Base-by-base conservation (phyloP, 1,140 invertebrate species). In the Drosophila sp. region DNA sequence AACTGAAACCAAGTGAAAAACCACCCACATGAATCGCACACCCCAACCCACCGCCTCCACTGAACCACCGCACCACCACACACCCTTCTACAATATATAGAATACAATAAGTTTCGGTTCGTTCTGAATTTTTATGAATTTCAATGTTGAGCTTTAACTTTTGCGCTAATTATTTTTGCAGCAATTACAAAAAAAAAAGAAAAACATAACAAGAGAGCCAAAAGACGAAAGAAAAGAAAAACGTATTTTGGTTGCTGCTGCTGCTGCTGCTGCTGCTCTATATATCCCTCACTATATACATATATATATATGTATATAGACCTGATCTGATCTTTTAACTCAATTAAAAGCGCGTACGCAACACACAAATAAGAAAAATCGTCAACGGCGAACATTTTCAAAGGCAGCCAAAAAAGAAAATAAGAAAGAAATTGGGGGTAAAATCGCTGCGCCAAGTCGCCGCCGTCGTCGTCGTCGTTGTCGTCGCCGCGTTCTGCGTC, bases 111-210 rank as follows among this genome's bases (percentile, higher is more conserved):
- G 7, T 50, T 65, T 63, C n/a, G 6, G 7, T 83, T 84, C 54
- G 78, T 76, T 72, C 17, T 50, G 23, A 62, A 35, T 82, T 69
- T 86, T 86, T 81, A 82, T 82, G 58, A 69, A 66, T 55, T 65
- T 72, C 74, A 57, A 55, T 71, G 67, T 76, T 85, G 78, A 85
- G 82, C 82, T 85, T 86, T 81, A 85, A 87, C 79, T 76, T 82
- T 76, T 83, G 72, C 72, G 83, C 79, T 87, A 87, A 87, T 87
- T 87, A 87, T 87, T 87, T 87, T 83, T 84, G 75, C 82, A 75
- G 71, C 86, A 78, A 81, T 75, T 73, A 75, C 67, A 85, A 86
- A 72, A 75, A 70, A 56, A 38, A 63, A 58, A 72, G 40, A 41
- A 61, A 60, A 81, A 65, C 70, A 66, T 61, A 74, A 62, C 41